phyloP scores from a whole-genome alignment of 2,888 invertebrate genomes.

The Scaptomyza parva region DNA sequence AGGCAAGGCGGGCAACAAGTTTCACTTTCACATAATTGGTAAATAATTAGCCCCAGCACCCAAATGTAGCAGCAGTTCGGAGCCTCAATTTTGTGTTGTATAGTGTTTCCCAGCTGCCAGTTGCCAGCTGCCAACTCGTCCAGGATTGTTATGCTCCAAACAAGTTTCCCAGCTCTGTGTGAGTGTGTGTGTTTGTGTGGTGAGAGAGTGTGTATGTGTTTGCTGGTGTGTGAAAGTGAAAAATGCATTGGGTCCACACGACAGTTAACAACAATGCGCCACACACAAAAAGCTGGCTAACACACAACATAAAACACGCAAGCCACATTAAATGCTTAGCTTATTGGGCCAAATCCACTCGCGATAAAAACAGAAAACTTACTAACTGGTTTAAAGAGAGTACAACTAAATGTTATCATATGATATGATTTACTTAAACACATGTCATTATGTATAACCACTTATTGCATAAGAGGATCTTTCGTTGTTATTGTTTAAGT shows the following conservation, averaged over 20 bases:
- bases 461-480: not conserved
- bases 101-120: slow-evolving; percentile 37
- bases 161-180: slow-evolving; percentile 32
- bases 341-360: slow-evolving; percentile 40
- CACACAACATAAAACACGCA: slow-evolving; percentile 42
- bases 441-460: slow-evolving; percentile 1
- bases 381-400: slow-evolving; percentile 19
- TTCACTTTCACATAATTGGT: slow-evolving; percentile 81
- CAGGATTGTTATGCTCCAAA: slow-evolving; percentile 13
- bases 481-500: not conserved
- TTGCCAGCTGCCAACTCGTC: slow-evolving; percentile 11
- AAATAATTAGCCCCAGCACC: slow-evolving; percentile 63
- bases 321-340: slow-evolving; percentile 36
- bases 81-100: slow-evolving; percentile 30
- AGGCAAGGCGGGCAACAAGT: slow-evolving; percentile 30
- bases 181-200: slow-evolving; percentile 39
- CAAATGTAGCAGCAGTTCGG: slow-evolving; percentile 35
- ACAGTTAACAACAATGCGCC: slow-evolving; percentile 45
- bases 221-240: slow-evolving; percentile 61
- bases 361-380: not conserved
- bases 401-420: slow-evolving; percentile 11
- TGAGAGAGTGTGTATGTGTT: slow-evolving; percentile 18
- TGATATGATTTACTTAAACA: slow-evolving; percentile 9
- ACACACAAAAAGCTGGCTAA: slow-evolving; percentile 20
- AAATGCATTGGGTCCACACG: slow-evolving; percentile 48